These are phyloP conservation scores for Emberiza fucata DNA, from an alignment of 2,113 vertebrate species.

Conservation along the genomic window DNA sequence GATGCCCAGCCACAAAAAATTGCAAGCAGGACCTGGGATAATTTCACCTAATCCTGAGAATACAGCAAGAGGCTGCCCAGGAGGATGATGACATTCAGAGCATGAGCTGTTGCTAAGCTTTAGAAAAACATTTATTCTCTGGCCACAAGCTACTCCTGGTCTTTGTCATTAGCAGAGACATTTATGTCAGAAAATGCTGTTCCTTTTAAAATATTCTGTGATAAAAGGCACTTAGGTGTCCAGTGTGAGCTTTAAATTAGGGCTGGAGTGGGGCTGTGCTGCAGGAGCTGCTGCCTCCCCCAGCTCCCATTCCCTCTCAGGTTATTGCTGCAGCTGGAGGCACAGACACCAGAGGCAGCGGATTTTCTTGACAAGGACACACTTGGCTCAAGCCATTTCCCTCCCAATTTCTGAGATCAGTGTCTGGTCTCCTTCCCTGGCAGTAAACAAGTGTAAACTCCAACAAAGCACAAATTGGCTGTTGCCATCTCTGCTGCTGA, in stretches of 20 bases:
- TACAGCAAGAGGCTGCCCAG: neutral
- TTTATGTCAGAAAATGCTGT: constrained; percentile 27
- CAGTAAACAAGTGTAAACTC: constrained; percentile 32
- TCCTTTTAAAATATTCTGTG: neutral
- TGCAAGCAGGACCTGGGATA: neutral
- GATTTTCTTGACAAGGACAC: constrained; percentile 27
- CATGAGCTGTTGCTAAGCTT: neutral
- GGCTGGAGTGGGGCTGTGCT: neutral
- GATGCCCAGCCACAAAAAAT: neutral
- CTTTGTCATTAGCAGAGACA: neutral
- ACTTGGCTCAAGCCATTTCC: constrained; percentile 8
- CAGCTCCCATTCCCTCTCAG: neutral
- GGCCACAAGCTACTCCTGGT: neutral
- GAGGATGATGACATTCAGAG: neutral
- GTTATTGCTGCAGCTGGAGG: constrained; percentile 1
- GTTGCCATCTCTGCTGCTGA: constrained; percentile 27
- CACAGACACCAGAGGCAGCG: neutral
- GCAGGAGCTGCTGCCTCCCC: constrained; percentile 9
- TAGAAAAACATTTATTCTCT: neutral
- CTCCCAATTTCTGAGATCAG: constrained; percentile 22
- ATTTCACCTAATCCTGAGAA: constrained; percentile 19
- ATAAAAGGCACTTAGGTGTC: constrained; percentile 7
- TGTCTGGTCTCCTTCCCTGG: constrained; percentile 37
- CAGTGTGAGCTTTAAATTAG: constrained; percentile 6
- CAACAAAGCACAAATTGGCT: constrained; percentile 46